Evolutionary conservation across 2,888 invertebrate species (phyloP).

Genomic region (Eupithecia dodoneata): DNA sequence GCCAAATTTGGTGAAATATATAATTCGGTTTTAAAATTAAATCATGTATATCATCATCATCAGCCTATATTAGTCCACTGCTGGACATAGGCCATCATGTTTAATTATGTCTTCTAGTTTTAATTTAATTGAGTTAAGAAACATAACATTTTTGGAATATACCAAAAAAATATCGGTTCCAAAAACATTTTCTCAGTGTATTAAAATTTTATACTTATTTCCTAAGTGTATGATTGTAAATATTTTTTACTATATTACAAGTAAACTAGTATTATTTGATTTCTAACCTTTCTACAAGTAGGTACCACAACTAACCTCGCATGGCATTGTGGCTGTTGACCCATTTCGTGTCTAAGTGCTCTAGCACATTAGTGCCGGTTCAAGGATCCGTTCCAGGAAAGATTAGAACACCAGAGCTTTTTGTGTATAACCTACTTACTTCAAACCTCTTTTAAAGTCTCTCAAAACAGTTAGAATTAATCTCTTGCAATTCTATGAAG

Average conservation of each 20-base stretch:
- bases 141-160: not conserved
- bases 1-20: not conserved
- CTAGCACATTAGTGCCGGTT: constrained; percentile 23
- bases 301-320: constrained; percentile 20
- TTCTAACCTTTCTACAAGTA: not conserved
- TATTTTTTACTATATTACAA: not conserved
- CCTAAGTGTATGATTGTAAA: no score
- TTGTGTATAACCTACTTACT: not conserved
- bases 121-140: not conserved
- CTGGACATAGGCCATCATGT: no score
- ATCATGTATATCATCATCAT: no score
- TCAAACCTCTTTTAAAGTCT: not conserved
- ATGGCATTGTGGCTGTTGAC: constrained; percentile 25
- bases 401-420: not conserved
- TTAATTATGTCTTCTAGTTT: not conserved
- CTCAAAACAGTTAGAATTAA: not conserved
- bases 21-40: no score
- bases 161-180: not conserved
- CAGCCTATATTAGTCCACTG: no score
- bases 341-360: constrained; percentile 33
- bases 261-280: not conserved
- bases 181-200: not conserved
- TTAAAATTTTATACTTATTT: not conserved
- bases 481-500: not conserved
- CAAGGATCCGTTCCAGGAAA: constrained; percentile 20